Evolutionary conservation across 2,888 invertebrate genomes (phyloP).

Genomic region (Cryptocheilus praepositus): DNA sequence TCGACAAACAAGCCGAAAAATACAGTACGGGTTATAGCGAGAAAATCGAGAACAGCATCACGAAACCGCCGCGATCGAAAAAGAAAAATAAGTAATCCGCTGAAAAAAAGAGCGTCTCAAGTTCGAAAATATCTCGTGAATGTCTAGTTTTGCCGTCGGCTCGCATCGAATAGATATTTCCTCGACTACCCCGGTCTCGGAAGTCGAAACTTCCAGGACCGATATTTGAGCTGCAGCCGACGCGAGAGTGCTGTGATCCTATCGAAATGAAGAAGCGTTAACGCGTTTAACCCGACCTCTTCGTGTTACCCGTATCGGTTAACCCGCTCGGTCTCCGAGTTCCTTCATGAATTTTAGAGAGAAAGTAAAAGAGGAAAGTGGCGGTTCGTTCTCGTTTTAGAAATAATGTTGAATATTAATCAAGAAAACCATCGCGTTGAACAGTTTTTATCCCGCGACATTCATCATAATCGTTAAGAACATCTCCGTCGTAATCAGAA

Average conservation of each 20-base stretch:
- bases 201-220: not conserved
- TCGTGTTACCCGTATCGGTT: slow-evolving; percentile 7
- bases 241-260: too few species aligned
- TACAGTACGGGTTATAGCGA: slow-evolving; percentile 59
- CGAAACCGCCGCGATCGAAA: slow-evolving; percentile 74
- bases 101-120: too few species aligned
- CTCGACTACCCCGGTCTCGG: slow-evolving; percentile 8
- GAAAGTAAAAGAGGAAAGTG: not conserved
- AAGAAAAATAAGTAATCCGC: slow-evolving; percentile 74
- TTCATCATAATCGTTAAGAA: too few species aligned
- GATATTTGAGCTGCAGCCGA: too few species aligned
- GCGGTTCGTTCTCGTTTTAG: too few species aligned
- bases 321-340: too few species aligned
- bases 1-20: slow-evolving; percentile 62
- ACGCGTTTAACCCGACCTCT: slow-evolving; percentile 17
- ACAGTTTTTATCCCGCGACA: too few species aligned
- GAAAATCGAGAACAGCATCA: slow-evolving; percentile 64
- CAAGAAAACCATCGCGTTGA: too few species aligned
- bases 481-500: too few species aligned
- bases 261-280: too few species aligned
- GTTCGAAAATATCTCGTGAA: slow-evolving; percentile 6
- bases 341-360: not conserved
- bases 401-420: too few species aligned
- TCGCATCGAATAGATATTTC: slow-evolving; percentile 14
- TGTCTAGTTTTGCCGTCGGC: slow-evolving; percentile 27